Evolutionary conservation across 2,888 invertebrate species (phyloP).

Genomic region (Tenodera sinensis): DNA sequence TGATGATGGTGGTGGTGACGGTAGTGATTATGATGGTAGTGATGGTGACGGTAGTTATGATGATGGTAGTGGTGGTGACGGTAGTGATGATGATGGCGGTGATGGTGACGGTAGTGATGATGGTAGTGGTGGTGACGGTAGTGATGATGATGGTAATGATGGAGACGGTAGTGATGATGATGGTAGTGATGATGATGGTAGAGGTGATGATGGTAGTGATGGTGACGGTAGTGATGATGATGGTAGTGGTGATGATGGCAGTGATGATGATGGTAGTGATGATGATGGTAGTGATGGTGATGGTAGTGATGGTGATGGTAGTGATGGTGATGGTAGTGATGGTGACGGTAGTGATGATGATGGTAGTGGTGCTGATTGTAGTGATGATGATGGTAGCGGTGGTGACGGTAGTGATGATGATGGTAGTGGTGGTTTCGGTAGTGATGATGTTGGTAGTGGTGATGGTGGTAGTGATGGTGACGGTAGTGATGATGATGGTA

Average conservation of each 20-base stretch:
- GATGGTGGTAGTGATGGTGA: background rate
- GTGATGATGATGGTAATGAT: background rate
- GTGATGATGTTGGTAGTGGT: too few species aligned
- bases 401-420: background rate
- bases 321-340: background rate
- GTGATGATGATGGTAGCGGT: background rate
- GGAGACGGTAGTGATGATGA: too few species aligned
- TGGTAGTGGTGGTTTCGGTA: too few species aligned
- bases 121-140: background rate
- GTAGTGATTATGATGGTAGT: too few species aligned
- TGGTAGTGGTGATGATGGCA: background rate
- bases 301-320: background rate
- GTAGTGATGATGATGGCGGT: background rate
- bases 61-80: background rate
- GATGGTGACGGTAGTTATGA: too few species aligned
- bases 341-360: background rate
- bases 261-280: background rate
- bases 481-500: background rate
- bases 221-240: background rate
- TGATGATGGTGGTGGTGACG: background rate
- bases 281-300: background rate
- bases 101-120: background rate
- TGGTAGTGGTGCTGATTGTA: too few species aligned
- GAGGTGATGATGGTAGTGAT: too few species aligned
- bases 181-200: too few species aligned